Conservation (phyloP, 1,140 invertebrate genomes). For the Drosophila tsacasi region DNA sequence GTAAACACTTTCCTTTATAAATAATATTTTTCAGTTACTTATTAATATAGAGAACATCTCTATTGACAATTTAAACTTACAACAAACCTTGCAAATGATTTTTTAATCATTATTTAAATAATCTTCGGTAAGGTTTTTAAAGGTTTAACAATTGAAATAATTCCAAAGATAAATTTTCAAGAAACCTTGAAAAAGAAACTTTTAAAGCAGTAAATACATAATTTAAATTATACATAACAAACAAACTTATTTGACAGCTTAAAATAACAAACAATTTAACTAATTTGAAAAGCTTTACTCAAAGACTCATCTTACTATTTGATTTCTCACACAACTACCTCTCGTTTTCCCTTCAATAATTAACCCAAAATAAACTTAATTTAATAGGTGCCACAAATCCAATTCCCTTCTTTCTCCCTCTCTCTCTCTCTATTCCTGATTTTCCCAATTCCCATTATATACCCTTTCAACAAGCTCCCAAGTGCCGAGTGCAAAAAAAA, state of each 20-base stretch:
- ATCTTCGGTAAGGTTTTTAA: too few relatives aligned
- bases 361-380: constrained; percentile 10
- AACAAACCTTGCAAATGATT: not conserved
- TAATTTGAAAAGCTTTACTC: not conserved
- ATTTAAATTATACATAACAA: too few relatives aligned
- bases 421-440: not conserved
- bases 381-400: constrained; percentile 26
- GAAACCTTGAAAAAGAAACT: too few relatives aligned
- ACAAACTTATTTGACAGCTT: rapidly evolving
- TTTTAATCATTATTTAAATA: not conserved
- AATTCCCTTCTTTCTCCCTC: not conserved
- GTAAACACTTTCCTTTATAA: not conserved
- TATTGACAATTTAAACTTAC: not conserved
- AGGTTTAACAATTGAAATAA: too few relatives aligned
- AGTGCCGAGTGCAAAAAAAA: constrained; percentile 33
- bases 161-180: too few relatives aligned
- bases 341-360: constrained; percentile 1
- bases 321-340: not conserved
- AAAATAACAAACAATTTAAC: not conserved
- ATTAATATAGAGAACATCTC: not conserved
- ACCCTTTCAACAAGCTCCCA: constrained; percentile 44
- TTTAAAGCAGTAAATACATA: too few relatives aligned
- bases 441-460: constrained; percentile 11
- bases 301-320: not conserved
- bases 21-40: not conserved